phyloP scores from a whole-genome alignment of 1,140 invertebrate species.

The Medauroidea extradentata region DNA sequence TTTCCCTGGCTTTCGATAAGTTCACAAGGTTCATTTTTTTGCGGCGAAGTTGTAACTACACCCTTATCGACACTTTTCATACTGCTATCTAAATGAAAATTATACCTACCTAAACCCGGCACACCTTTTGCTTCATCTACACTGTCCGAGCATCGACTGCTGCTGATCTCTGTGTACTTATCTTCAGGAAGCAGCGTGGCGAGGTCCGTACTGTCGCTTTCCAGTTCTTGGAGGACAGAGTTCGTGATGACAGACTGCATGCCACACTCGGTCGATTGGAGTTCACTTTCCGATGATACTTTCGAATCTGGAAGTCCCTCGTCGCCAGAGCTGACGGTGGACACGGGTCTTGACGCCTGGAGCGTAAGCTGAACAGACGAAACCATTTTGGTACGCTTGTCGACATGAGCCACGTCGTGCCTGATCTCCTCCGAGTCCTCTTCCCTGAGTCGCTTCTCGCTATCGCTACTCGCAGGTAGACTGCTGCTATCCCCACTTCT shows the following conservation, averaged over 20 bases:
- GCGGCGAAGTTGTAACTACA: neutral
- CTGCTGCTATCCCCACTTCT: neutral
- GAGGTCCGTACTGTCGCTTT: constrained; percentile 1
- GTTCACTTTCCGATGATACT: too few relatives aligned
- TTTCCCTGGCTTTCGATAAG: too few relatives aligned
- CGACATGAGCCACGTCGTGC: constrained; percentile 3
- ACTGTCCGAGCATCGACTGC: neutral
- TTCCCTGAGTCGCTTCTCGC: constrained; percentile 11
- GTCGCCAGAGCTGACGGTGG: neutral
- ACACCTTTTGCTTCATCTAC: neutral
- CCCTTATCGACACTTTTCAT: neutral
- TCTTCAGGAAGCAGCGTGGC: neutral
- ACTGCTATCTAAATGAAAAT: too few relatives aligned
- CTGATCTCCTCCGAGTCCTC: constrained; percentile 9
- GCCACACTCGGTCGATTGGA: too few relatives aligned
- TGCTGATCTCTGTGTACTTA: constrained; percentile 1
- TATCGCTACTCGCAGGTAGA: neutral
- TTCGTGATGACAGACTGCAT: constrained; percentile 6
- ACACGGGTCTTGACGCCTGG: constrained; percentile 1
- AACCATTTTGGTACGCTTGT: constrained; percentile 14
- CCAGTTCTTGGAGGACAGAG: constrained; percentile 12
- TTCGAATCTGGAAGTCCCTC: neutral
- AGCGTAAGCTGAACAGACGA: constrained; percentile 15
- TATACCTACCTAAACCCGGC: neutral
- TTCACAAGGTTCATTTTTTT: too few relatives aligned